Percentiles rank a stretch among this genome's conserved stretches.
Evolutionary conservation across 2,113 vertebrate species (phyloP).

Genomic region (Craseonycteris thonglongyai): DNA sequence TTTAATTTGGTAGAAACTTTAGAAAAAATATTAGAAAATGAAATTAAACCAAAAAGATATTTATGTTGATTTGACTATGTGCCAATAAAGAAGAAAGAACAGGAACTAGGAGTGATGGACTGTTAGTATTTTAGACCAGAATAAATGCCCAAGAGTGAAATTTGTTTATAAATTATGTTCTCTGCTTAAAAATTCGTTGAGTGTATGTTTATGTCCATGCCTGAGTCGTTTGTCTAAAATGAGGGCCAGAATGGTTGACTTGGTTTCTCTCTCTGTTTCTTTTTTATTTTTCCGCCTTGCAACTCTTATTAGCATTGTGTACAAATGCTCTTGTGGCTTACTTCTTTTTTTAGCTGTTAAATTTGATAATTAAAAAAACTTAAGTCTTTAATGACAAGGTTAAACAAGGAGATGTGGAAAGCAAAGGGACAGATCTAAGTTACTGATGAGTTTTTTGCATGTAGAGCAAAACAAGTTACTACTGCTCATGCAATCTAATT

Average conservation of each 20-base stretch:
- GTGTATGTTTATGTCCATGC: fast-evolving
- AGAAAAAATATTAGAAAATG: conserved; percentile 16
- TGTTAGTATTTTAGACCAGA: neutral
- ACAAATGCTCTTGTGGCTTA: neutral
- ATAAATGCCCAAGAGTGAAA: neutral
- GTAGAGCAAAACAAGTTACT: neutral
- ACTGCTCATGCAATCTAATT: neutral
- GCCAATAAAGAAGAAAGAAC: neutral
- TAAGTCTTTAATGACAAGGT: neutral
- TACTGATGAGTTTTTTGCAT: neutral
- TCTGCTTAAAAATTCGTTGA: neutral
- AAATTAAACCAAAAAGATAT: neutral
- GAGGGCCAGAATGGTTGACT: neutral
- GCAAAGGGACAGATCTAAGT: neutral
- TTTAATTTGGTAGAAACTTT: conserved; percentile 27
- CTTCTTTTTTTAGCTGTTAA: neutral
- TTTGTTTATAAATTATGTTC: neutral
- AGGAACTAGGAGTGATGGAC: neutral
- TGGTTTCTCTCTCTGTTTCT: neutral
- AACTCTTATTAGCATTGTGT: neutral
- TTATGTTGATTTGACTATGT: neutral
- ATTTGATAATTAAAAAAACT: neutral
- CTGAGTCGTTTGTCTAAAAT: neutral
- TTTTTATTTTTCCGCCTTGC: neutral
- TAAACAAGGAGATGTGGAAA: neutral